phyloP scores from a whole-genome alignment of 2,113 vertebrate genomes.

The Chaetops frenatus region DNA sequence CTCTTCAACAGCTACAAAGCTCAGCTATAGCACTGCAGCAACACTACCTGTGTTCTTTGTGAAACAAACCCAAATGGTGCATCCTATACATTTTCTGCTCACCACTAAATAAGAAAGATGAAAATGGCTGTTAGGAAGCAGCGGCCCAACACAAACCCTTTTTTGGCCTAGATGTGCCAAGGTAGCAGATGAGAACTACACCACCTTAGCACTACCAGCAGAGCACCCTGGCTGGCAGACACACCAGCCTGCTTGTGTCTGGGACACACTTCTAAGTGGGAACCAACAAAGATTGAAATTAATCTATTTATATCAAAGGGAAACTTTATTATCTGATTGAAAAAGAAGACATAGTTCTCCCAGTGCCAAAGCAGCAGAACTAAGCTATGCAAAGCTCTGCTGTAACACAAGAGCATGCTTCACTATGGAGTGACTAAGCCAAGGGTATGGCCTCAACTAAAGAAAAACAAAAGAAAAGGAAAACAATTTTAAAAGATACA shows the following conservation, averaged over 20 bases:
- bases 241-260: neutral
- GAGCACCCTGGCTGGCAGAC: neutral
- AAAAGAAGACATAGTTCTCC: neutral
- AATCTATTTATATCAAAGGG: neutral
- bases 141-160: neutral
- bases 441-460: neutral
- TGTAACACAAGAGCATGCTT: neutral
- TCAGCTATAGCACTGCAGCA: neutral
- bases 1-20: neutral
- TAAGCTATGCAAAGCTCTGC: neutral
- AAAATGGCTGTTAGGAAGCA: neutral
- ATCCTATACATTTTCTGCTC: neutral
- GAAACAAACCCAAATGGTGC: neutral
- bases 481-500: neutral
- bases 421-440: neutral
- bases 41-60: neutral
- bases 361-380: neutral
- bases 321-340: neutral
- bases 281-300: neutral
- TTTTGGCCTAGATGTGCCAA: neutral
- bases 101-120: neutral
- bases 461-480: neutral
- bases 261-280: neutral
- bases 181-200: neutral
- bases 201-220: neutral